Evolutionary conservation across 2,797 vertebrate genomes (phyloP), one percentile per base, ranked within the genome.

Genomic region (Gobionotothen gibberifrons): DNA sequence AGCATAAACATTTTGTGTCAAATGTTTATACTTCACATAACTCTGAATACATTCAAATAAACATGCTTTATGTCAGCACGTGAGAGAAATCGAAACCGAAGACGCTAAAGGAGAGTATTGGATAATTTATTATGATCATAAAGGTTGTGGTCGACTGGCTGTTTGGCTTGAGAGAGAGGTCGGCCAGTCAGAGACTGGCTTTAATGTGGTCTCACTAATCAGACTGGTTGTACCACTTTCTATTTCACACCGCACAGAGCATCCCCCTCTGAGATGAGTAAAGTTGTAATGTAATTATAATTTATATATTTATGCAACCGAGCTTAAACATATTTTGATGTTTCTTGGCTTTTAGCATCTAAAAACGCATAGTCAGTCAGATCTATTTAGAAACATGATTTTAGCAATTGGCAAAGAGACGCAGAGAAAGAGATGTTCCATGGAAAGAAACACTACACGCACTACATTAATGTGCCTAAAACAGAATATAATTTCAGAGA

Each of bases 401-500:
- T 29, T 72, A 69, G 57, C 56, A 48, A n/a, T 82, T 81, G 76
- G 79, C 69, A 64, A 10, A 71, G 51, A 74, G 59, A 73, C 42
- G 39, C 58, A 68, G 19, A 66, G 66, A 66, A 70, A 74, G 51
- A 81, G 73, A 69, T 5, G 14, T 74, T 54, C 61, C 55, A 43
- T 61, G 67, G 72, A 87, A 80, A 86, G 65, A 85, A 85, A 90
- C 84, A 84, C 53, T 48, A 67, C 71, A 82, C 47, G 62, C 55
- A 69, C 70, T 69, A 36, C 65, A 86, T 91, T 85, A 91, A 86
- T 84, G 79, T 62, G 59, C 76, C 64, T 58, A 73, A 85, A 88
- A 79, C 9, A 3, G 75, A 52, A 63, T 62, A 58, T 90, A 90
- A 90, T 90, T 92, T 87, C 72, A 90, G 78, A 78, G 60, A 72